These are phyloP conservation scores for Drosophila incognita DNA, from an alignment of 2,888 invertebrate genomes.

Conservation along the genomic window DNA sequence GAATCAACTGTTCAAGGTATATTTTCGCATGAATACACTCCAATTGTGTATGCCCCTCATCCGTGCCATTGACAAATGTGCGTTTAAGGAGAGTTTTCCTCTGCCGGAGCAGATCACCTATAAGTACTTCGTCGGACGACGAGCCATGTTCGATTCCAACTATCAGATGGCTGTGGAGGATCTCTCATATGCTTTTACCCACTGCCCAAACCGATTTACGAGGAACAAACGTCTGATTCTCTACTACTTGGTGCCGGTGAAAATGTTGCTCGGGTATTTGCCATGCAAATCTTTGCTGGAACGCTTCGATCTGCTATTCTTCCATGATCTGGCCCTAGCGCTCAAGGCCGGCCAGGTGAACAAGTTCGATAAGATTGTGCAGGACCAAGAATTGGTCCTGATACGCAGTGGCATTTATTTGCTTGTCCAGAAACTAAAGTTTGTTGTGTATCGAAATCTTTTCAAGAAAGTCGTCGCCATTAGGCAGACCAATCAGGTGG, in stretches of 20 bases:
- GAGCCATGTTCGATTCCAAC: slow-evolving; percentile 99
- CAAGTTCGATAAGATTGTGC: slow-evolving; percentile 93
- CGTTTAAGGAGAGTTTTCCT: slow-evolving; percentile 94
- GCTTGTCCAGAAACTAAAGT: slow-evolving; percentile 97
- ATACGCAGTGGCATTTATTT: slow-evolving; percentile 98
- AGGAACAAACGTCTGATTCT: slow-evolving; percentile 96
- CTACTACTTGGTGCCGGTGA: slow-evolving; percentile 97
- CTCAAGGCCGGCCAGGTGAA: slow-evolving; percentile 95
- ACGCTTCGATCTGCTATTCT: slow-evolving; percentile 96
- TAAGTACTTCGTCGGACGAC: slow-evolving; percentile 97
- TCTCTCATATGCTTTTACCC: slow-evolving; percentile 95
- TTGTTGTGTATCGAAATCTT: slow-evolving; percentile 97
- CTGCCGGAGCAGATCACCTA: slow-evolving; percentile 98
- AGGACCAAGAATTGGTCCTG: slow-evolving; percentile 95
- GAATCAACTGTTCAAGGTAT: slow-evolving; percentile 97
- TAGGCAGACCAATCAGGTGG: slow-evolving; percentile 93
- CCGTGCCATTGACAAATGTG: slow-evolving; percentile 97
- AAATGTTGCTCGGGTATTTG: slow-evolving; percentile 98
- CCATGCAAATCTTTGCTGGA: slow-evolving; percentile 92
- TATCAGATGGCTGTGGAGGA: slow-evolving; percentile 96
- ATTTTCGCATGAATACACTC: slow-evolving; percentile 95
- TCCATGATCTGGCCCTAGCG: slow-evolving; percentile 94
- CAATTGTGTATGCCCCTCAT: slow-evolving; percentile 97
- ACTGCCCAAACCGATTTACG: slow-evolving; percentile 92
- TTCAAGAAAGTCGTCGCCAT: slow-evolving; percentile 94